Conservation (phyloP, 2,888 invertebrate species). For the Drosophila eohydei region DNA sequence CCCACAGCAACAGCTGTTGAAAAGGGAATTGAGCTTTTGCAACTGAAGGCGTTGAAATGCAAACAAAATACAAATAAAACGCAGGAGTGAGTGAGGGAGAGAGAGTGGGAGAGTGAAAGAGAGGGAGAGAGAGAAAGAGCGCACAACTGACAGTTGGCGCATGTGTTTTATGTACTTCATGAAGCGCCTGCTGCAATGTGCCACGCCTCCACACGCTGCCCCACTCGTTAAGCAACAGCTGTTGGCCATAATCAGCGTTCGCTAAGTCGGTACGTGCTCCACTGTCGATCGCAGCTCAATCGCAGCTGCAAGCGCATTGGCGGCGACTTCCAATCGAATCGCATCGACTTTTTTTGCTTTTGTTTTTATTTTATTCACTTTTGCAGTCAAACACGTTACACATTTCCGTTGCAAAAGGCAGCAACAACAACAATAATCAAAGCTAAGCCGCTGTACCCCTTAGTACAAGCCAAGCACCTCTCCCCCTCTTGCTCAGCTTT, state of each 20-base stretch:
- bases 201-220: neutral
- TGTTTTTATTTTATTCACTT: neutral
- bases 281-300: slow-evolving; percentile 31
- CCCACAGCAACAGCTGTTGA: neutral
- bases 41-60: slow-evolving; percentile 9
- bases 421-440: slow-evolving; percentile 51
- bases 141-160: neutral
- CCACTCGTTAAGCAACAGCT: slow-evolving; percentile 2
- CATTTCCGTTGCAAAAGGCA: slow-evolving; percentile 55
- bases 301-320: slow-evolving; percentile 31
- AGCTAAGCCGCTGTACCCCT: slow-evolving; percentile 36
- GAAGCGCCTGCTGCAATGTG: neutral
- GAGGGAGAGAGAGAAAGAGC: neutral
- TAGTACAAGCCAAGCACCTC: neutral
- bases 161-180: slow-evolving; percentile 8
- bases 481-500: neutral
- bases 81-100: neutral
- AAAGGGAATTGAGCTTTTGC: neutral
- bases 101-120: neutral
- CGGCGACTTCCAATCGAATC: slow-evolving; percentile 19
- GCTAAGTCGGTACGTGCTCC: slow-evolving; percentile 35
- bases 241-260: slow-evolving; percentile 23
- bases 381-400: slow-evolving; percentile 57
- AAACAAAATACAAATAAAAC: neutral
- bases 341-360: neutral